Evolutionary conservation across 2,888 invertebrate species (phyloP).

Genomic region (Lithodes maja): DNA sequence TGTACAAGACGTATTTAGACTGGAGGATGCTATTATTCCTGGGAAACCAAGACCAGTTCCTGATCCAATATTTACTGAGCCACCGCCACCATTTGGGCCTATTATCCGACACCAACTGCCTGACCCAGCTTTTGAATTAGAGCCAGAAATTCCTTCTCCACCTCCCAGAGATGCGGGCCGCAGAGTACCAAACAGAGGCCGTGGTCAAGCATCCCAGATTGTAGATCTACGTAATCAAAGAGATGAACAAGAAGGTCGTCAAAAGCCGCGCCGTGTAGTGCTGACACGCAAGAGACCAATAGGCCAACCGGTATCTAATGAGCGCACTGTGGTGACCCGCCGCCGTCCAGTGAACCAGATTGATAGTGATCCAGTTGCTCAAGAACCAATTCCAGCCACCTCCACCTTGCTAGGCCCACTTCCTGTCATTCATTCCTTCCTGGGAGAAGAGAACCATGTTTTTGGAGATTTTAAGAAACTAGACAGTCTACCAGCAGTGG

Average conservation of each 20-base stretch:
- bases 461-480: conserved; percentile 38
- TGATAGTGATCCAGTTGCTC: neutral
- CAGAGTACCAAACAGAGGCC: neutral
- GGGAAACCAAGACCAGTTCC: conserved; percentile 69
- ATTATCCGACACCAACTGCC: conserved; percentile 46
- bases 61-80: conserved; percentile 63
- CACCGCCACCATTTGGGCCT: conserved; percentile 67
- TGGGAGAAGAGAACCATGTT: neutral
- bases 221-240: neutral
- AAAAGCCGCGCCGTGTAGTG: conserved; percentile 46
- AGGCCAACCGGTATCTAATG: neutral
- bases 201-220: conserved; percentile 15
- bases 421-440: neutral
- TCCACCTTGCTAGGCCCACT: neutral
- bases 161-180: neutral
- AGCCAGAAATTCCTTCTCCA: conserved; percentile 17
- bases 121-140: conserved; percentile 34
- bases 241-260: neutral
- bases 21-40: conserved; percentile 69
- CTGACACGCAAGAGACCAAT: conserved; percentile 43
- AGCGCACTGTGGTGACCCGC: conserved; percentile 10
- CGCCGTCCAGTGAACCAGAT: conserved; percentile 40
- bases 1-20: conserved; percentile 47
- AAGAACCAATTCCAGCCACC: neutral
- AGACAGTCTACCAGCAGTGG: neutral